Base-by-base conservation (phyloP, 2,113 vertebrate species). In the Spea bombifrons region DNA sequence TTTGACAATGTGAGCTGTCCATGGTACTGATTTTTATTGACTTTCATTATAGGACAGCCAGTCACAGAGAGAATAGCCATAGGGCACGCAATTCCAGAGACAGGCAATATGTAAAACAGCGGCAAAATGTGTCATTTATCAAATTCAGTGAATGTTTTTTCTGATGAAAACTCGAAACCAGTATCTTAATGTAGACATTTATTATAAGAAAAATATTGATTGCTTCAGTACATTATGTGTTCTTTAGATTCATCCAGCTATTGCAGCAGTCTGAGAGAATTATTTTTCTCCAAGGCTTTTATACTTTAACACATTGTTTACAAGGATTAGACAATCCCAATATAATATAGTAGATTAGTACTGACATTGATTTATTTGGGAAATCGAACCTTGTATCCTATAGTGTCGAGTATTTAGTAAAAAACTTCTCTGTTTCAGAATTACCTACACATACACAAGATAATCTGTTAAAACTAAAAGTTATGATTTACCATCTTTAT, bases 171-270 rank as follows among this genome's bases (percentile, higher is more conserved):
- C 75, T 57, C 17, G 57, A 66, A 68, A 59, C 15, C 66, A 57
- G 49, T 52, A 68, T 68, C 44, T n/a, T 75, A 75, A 76, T 68
- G 75, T 50, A 68, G 75, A 68, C 75, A 76, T 69, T 66, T 59
- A 68, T 69, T 76, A 76, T 76, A 63, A 59, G 30, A 30, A 16
- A 52, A 47, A 76, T 59, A 47, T 66, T 76, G 75, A 76, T 59
- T 1, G 10, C 10, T 59, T 59, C 9, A 59, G 10, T 12, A 59
- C 55, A 59, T 59, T 59, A 13, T 13, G 15, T 9, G 55, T 59
- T 59, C 9, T 59, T 59, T 13, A 59, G 55, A 59, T 59, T 59
- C 10, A 9, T 59, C 63, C 17, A 43, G 46, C 59, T 75, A 75
- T 76, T 76, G 7, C 55, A 68, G 55, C 66, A 76, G 55, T 30